Conservation (phyloP, 2,888 invertebrate species). For the Harpalus rubripes region DNA sequence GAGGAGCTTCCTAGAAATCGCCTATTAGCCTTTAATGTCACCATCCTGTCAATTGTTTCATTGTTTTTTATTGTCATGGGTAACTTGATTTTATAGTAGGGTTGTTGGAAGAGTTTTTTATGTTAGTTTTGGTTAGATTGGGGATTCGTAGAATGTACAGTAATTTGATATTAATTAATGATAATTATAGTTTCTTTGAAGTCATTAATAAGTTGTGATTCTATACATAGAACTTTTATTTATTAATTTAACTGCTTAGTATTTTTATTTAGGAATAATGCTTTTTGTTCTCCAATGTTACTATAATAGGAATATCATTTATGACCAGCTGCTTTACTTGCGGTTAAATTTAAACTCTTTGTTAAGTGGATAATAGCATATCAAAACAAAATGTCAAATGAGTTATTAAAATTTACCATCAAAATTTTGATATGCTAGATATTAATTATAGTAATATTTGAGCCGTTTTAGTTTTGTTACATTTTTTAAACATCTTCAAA, state of each 20-base stretch:
- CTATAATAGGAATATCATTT: no score
- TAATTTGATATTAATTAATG: conserved; percentile 52
- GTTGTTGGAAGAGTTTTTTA: conserved; percentile 3
- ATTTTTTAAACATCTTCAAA: no score
- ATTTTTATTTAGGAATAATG: no score
- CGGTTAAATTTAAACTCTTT: no score
- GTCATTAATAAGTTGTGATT: conserved; percentile 1
- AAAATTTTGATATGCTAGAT: no score
- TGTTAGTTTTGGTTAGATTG: conserved; percentile 13
- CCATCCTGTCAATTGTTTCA: conserved; percentile 61
- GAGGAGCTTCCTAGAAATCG: conserved; percentile 55
- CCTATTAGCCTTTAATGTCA: conserved; percentile 57
- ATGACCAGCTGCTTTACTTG: no score
- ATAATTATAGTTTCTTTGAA: conserved; percentile 45
- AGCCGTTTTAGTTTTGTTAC: no score
- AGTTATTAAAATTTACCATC: no score
- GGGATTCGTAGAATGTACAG: conserved; percentile 8
- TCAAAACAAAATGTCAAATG: no score
- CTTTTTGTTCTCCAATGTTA: no score
- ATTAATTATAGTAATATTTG: no score
- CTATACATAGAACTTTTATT: conserved; percentile 19
- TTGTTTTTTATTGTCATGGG: conserved; percentile 4
- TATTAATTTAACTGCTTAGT: not conserved
- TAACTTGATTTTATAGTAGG: conserved; percentile 4
- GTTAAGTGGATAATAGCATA: no score